phyloP scores from a whole-genome alignment of 2,797 vertebrate species.

The Spea hammondii region DNA sequence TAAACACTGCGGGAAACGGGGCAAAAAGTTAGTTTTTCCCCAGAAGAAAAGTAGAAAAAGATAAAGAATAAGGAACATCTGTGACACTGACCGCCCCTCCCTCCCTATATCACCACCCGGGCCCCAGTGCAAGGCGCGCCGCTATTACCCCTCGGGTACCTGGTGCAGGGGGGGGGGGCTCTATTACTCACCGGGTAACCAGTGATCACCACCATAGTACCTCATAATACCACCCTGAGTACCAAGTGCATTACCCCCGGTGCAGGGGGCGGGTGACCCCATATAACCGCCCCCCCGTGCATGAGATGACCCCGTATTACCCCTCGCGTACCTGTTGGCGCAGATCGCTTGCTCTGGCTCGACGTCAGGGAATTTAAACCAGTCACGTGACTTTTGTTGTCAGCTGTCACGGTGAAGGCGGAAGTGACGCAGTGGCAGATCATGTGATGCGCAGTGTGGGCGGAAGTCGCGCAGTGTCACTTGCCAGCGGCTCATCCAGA shows the following conservation, averaged over 20 bases:
- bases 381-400: conserved; percentile 3
- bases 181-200: too few species aligned
- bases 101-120: too few species aligned
- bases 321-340: not conserved
- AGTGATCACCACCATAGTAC: too few species aligned
- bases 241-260: not conserved
- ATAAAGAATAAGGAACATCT: too few species aligned
- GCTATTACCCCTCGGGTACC: too few species aligned
- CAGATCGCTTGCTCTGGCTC: not conserved
- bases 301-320: not conserved
- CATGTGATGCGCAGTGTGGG: conserved; percentile 29
- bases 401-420: conserved; percentile 30
- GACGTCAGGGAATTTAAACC: conserved; percentile 10
- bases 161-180: too few species aligned
- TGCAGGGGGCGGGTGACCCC: not conserved
- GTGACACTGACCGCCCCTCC: too few species aligned
- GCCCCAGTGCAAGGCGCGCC: too few species aligned
- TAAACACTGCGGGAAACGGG: too few species aligned
- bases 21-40: too few species aligned
- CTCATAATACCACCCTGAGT: too few species aligned
- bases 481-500: not conserved
- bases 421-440: not conserved
- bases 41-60: too few species aligned
- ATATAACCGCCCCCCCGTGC: not conserved
- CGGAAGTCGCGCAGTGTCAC: conserved; percentile 41